Percentiles rank a stretch among this genome's conserved stretches.
These are phyloP conservation scores for Cyphomyrus plagiostoma DNA, from an alignment of 2,113 vertebrate species.

Conservation along the genomic window DNA sequence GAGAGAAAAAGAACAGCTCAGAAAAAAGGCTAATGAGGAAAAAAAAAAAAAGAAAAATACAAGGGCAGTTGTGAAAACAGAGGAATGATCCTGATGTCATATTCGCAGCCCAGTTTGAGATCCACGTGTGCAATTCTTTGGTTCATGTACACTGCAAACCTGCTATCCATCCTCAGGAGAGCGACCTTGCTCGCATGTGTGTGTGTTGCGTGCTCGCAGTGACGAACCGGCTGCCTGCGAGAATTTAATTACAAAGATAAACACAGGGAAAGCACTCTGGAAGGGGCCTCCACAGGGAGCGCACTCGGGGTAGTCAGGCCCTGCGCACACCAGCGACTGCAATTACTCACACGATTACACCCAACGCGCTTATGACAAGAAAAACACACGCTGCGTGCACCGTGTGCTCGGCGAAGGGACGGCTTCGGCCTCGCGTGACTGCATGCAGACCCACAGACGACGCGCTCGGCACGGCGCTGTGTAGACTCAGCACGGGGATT, in stretches of 20 bases:
- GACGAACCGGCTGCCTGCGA: slow-evolving; percentile 40
- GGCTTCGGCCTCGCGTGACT: slow-evolving; percentile 46
- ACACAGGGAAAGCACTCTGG: slow-evolving; percentile 49
- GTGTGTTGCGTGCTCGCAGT: background rate
- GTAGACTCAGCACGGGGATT: background rate
- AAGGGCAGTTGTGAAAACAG: background rate
- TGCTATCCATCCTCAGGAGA: background rate
- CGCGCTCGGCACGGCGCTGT: background rate
- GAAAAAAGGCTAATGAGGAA: slow-evolving; percentile 20
- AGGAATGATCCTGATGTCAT: background rate
- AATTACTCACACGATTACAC: slow-evolving; percentile 62
- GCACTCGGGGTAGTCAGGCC: slow-evolving; percentile 52
- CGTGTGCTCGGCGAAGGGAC: slow-evolving; percentile 38
- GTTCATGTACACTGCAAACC: background rate
- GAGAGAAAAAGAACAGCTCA: slow-evolving; percentile 7
- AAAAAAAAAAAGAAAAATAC: background rate
- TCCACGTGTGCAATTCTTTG: background rate
- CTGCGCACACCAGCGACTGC: slow-evolving; percentile 31
- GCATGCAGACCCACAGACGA: slow-evolving; percentile 17
- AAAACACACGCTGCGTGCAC: slow-evolving; percentile 42
- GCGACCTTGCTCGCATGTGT: background rate
- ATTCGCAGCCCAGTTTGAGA: background rate
- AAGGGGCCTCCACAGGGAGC: slow-evolving; percentile 37
- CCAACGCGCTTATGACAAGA: slow-evolving; percentile 53
- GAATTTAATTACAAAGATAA: slow-evolving; percentile 59